phyloP scores from a whole-genome alignment of 2,888 invertebrate genomes.

The Cabera pusaria region DNA sequence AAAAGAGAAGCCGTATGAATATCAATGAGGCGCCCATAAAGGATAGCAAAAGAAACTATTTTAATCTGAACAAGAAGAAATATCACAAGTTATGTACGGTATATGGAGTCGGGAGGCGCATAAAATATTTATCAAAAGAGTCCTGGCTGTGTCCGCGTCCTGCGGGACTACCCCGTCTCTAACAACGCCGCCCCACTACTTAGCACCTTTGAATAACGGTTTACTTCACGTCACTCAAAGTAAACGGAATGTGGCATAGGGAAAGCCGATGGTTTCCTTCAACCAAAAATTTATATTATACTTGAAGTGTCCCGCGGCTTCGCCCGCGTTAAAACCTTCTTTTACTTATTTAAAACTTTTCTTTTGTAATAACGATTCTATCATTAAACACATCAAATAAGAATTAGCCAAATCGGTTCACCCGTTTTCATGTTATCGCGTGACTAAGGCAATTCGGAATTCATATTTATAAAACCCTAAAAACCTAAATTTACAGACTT shows the following conservation, averaged over 20 bases:
- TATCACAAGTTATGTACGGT: conserved; percentile 59
- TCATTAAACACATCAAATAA: no score
- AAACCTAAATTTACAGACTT: no score
- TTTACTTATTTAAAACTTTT: no score
- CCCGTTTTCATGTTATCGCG: no score
- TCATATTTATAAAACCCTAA: no score
- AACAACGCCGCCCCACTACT: conserved; percentile 54
- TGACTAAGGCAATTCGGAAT: no score
- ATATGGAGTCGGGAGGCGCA: conserved; percentile 62
- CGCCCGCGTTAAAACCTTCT: no score
- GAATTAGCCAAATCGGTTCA: no score
- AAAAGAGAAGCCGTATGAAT: conserved; percentile 50
- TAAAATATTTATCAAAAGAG: conserved; percentile 82
- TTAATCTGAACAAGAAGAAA: conserved; percentile 62
- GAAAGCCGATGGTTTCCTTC: conserved; percentile 1
- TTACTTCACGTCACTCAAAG: conserved; percentile 41
- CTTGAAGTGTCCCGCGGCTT: no score
- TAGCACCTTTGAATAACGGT: conserved; percentile 63
- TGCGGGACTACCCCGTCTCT: conserved; percentile 47
- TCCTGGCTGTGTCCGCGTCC: conserved; percentile 59
- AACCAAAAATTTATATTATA: conserved; percentile 1
- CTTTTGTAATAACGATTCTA: no score
- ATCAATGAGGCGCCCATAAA: conserved; percentile 51
- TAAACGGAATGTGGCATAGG: conserved; percentile 28
- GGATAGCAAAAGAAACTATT: conserved; percentile 55